Conservation (phyloP, 2,797 vertebrate genomes). For the Catostomus latipinnis region DNA sequence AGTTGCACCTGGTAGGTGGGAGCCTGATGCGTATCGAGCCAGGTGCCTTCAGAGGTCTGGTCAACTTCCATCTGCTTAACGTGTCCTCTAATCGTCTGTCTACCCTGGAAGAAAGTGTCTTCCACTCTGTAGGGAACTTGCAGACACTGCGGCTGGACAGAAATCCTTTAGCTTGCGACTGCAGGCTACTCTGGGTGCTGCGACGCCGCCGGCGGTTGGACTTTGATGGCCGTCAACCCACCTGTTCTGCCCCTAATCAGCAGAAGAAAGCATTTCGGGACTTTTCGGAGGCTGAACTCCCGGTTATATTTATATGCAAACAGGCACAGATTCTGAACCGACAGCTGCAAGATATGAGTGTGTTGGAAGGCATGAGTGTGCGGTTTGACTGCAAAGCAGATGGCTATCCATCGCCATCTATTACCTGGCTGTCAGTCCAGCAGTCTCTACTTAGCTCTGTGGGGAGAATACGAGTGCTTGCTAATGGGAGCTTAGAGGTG, state of each 20-base stretch:
- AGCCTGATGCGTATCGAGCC: slow-evolving; percentile 81
- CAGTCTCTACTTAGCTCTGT: slow-evolving; percentile 70
- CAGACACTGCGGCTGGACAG: slow-evolving; percentile 84
- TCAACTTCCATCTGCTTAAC: slow-evolving; percentile 84
- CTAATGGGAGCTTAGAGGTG: slow-evolving; percentile 86
- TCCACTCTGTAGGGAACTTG: slow-evolving; percentile 85
- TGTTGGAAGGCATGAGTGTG: slow-evolving; percentile 82
- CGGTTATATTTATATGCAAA: slow-evolving; percentile 82
- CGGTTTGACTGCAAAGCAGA: slow-evolving; percentile 84
- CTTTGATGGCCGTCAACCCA: slow-evolving; percentile 83
- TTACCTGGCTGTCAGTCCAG: slow-evolving; percentile 84
- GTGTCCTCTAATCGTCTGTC: slow-evolving; percentile 86
- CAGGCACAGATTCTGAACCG: slow-evolving; percentile 79
- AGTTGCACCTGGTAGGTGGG: slow-evolving; percentile 85
- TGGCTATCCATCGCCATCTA: slow-evolving; percentile 82
- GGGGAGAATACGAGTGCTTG: slow-evolving; percentile 80
- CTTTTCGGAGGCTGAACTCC: slow-evolving; percentile 84
- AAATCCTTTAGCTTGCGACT: slow-evolving; percentile 90
- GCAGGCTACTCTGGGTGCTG: slow-evolving; percentile 89
- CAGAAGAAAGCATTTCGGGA: slow-evolving; percentile 80
- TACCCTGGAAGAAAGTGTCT: slow-evolving; percentile 85
- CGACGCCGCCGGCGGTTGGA: slow-evolving; percentile 78
- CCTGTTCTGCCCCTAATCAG: slow-evolving; percentile 76
- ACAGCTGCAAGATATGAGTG: slow-evolving; percentile 75
- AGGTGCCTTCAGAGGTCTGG: slow-evolving; percentile 84